These are phyloP conservation scores for Trachemys scripta DNA, from an alignment of 2,113 vertebrate species.

Conservation along the genomic window DNA sequence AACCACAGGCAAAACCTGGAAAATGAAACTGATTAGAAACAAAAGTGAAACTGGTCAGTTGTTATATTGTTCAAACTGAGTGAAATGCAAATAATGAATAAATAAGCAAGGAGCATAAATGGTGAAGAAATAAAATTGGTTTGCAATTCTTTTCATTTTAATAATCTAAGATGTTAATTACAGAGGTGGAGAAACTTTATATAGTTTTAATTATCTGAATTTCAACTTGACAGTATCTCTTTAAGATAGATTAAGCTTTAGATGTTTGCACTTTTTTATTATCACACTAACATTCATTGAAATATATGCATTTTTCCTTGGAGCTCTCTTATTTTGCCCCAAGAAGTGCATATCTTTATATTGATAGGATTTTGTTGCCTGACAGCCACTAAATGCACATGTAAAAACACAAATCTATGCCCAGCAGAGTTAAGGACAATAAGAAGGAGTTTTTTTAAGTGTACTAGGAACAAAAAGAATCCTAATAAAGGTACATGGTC, in stretches of 20 bases:
- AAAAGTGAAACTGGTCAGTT: not conserved
- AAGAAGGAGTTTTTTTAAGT: not conserved
- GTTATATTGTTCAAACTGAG: not conserved
- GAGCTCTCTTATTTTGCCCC: slow-evolving; percentile 56
- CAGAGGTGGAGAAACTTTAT: slow-evolving; percentile 21
- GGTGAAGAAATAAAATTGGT: slow-evolving; percentile 16
- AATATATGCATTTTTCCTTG: slow-evolving; percentile 59
- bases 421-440: not conserved
- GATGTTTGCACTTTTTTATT: slow-evolving; percentile 3
- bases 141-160: slow-evolving; percentile 1
- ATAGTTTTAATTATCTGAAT: slow-evolving; percentile 26
- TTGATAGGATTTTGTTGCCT: slow-evolving; percentile 69
- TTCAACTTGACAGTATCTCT: not conserved
- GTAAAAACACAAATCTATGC: slow-evolving; percentile 40
- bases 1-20: not conserved
- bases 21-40: not conserved
- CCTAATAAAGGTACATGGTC: not conserved
- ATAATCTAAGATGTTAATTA: slow-evolving; percentile 60
- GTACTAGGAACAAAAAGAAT: not conserved
- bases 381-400: slow-evolving; percentile 76
- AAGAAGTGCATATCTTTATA: slow-evolving; percentile 68
- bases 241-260: not conserved
- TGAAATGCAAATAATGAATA: not conserved
- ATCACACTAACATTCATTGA: slow-evolving; percentile 35
- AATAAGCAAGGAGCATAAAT: slow-evolving; percentile 44